Evolutionary conservation across 2,888 invertebrate species (phyloP).

Genomic region (Lithophane semibrunnea): DNA sequence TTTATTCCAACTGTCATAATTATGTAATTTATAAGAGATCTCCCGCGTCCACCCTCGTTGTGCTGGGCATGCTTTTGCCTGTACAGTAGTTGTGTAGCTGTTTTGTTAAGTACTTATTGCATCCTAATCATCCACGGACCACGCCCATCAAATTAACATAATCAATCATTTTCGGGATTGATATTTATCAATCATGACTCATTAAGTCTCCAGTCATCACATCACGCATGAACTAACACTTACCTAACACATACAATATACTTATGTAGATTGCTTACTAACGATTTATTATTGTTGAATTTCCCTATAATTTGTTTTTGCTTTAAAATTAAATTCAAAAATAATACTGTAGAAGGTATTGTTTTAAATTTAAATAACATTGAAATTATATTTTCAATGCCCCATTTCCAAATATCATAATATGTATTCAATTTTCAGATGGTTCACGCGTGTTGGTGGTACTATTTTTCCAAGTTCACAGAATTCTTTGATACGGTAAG

Average conservation of each 20-base stretch:
- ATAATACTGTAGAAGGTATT: not conserved
- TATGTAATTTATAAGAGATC: not conserved
- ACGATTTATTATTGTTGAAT: slow-evolving; percentile 22
- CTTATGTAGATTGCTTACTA: slow-evolving; percentile 32
- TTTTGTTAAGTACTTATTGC: slow-evolving; percentile 15
- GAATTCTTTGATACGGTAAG: slow-evolving; percentile 99
- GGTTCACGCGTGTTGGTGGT: slow-evolving; percentile 98
- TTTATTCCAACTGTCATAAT: not conserved
- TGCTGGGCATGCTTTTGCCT: slow-evolving; percentile 42
- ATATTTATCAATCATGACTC: slow-evolving; percentile 43
- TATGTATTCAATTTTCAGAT: slow-evolving; percentile 92
- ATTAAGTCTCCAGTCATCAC: slow-evolving; percentile 16
- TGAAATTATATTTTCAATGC: slow-evolving; percentile 10
- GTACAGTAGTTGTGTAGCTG: slow-evolving; percentile 28
- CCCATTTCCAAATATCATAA: slow-evolving; percentile 22
- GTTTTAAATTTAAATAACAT: not conserved
- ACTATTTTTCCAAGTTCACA: slow-evolving; percentile 98
- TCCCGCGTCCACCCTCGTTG: slow-evolving; percentile 54
- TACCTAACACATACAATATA: slow-evolving; percentile 38
- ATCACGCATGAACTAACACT: slow-evolving; percentile 49
- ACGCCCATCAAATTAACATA: slow-evolving; percentile 50
- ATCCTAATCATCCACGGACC: slow-evolving; percentile 33
- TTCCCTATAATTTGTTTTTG: slow-evolving; percentile 8
- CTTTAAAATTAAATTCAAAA: not conserved
- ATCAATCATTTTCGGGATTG: slow-evolving; percentile 36